phyloP scores from a whole-genome alignment of 1,140 invertebrate species.

The Lepidurus packardi region DNA sequence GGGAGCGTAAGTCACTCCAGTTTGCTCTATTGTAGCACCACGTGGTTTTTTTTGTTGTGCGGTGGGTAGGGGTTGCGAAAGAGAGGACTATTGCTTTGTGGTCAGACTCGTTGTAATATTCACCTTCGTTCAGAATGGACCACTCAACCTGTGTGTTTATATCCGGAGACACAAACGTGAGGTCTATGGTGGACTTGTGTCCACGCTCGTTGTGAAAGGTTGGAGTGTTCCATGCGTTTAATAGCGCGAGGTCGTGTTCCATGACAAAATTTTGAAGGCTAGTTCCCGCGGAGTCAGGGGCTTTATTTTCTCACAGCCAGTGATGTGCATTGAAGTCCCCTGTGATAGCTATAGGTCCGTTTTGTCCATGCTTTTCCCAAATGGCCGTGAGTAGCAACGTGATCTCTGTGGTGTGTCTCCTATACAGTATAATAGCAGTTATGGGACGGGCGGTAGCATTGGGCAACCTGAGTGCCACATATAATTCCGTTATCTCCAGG shows the following conservation, averaged over 20 bases:
- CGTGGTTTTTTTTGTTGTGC: neutral
- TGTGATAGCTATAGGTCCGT: neutral
- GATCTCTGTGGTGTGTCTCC: too few relatives aligned
- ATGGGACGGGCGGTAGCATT: neutral
- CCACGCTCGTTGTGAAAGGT: slow-evolving; percentile 27
- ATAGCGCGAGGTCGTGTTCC: neutral
- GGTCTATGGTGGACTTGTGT: slow-evolving; percentile 19
- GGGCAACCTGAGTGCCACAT: neutral
- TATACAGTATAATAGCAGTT: neutral
- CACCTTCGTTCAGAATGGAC: neutral
- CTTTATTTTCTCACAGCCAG: slow-evolving; percentile 20
- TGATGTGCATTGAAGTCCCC: slow-evolving; percentile 28
- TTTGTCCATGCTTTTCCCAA: neutral
- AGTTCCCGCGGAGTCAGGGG: neutral
- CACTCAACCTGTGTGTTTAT: neutral
- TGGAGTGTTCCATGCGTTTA: slow-evolving; percentile 4
- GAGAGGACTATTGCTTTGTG: neutral
- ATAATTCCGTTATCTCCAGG: slow-evolving; percentile 6
- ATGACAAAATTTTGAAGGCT: neutral
- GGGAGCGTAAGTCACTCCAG: neutral
- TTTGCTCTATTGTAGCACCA: neutral
- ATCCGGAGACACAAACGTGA: neutral
- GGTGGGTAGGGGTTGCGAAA: neutral
- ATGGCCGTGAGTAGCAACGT: too few relatives aligned
- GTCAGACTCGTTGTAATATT: neutral